Conservation (phyloP, 2,113 vertebrate genomes). For the Leucosticte australis region DNA sequence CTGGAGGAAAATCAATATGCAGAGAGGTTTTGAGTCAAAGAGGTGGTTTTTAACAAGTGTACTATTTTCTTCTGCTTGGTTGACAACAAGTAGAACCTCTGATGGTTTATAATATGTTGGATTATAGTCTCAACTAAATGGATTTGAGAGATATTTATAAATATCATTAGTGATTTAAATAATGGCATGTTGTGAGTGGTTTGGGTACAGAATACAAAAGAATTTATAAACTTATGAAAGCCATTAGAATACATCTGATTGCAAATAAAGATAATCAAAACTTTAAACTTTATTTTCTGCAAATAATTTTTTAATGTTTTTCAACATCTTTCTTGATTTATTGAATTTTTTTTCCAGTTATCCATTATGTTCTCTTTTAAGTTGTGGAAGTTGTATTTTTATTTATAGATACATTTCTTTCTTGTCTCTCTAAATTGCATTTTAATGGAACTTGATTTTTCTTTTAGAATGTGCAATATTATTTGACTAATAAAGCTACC, state of each 20-base stretch:
- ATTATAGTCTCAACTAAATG: background rate
- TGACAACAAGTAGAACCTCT: background rate
- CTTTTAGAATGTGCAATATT: background rate
- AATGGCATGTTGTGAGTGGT: background rate
- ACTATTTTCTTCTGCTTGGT: background rate
- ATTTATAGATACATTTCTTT: background rate
- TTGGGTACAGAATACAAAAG: background rate
- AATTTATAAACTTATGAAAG: background rate
- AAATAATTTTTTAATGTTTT: background rate
- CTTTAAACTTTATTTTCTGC: background rate
- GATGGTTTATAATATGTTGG: rapidly evolving
- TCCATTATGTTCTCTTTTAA: background rate
- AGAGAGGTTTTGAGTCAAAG: background rate
- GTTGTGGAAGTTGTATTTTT: background rate
- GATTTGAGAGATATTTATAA: background rate
- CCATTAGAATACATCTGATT: background rate
- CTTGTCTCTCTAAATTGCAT: background rate
- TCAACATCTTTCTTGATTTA: background rate
- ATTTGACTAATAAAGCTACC: background rate
- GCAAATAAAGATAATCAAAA: background rate
- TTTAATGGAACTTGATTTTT: background rate
- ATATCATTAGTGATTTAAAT: background rate
- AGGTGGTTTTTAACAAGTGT: background rate
- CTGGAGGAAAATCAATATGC: background rate
- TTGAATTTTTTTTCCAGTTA: background rate